A percentile compares a stretch with the other conserved stretches of the same genome.
Conservation (phyloP, 2,797 vertebrate species). For the Hemibagrus guttatus region DNA sequence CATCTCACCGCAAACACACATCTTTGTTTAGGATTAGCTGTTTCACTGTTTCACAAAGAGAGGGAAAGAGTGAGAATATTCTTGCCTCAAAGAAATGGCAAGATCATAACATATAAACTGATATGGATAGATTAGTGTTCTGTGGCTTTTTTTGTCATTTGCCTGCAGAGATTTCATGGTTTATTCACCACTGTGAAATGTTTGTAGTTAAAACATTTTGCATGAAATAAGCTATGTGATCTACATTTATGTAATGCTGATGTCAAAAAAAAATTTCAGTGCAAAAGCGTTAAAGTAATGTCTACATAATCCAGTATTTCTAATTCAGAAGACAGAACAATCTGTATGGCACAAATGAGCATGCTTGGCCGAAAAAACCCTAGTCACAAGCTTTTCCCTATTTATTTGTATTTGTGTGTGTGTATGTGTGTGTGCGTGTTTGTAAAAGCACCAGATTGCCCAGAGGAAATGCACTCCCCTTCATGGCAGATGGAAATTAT, state of each 20-base stretch:
- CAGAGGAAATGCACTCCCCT: constrained; percentile 16
- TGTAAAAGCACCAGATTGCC: background rate
- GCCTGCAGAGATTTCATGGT: background rate
- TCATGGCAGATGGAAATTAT: constrained; percentile 39
- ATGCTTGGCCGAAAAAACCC: constrained; percentile 17
- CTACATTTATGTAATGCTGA: background rate
- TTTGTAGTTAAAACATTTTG: background rate
- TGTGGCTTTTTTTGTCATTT: background rate
- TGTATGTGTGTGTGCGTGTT: background rate
- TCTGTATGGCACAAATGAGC: constrained; percentile 21
- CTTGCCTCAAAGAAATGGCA: background rate
- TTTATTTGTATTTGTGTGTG: background rate
- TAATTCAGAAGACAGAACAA: constrained; percentile 30
- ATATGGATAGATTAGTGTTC: background rate
- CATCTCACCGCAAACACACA: background rate
- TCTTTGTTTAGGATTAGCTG: background rate
- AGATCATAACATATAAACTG: background rate
- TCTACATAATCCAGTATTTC: constrained; percentile 40
- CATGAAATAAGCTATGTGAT: constrained; percentile 1
- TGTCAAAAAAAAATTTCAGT: background rate
- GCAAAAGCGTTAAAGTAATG: constrained; percentile 22
- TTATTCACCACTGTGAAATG: background rate
- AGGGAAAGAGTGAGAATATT: background rate
- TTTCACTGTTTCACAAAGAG: background rate
- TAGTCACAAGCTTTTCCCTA: constrained; percentile 18